Evolutionary conservation across 2,113 vertebrate genomes (phyloP), one percentile per base, ranked within the genome.

Genomic region (Pseudorhombus dupliciocellatus): DNA sequence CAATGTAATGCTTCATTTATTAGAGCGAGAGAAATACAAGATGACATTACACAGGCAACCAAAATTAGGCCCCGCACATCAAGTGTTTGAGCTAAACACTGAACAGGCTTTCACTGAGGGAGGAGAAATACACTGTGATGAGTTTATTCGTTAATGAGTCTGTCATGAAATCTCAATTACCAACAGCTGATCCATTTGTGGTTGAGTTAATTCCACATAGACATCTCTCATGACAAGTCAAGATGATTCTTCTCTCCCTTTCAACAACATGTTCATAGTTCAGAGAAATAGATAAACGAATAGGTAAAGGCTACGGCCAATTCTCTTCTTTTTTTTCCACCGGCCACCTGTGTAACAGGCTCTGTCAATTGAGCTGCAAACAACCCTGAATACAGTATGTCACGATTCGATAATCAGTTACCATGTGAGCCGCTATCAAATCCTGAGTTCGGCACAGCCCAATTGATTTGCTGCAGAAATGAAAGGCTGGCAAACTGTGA

Each of bases 391-490:
- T 78, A 77, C 72, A 81, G 81, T 72, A 48, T 63, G 82, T 82
- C 73, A 79, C 71, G 30, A 85, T 77, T 85, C 89, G 87, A 75
- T 85, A 84, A 85, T 85, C 85, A 78, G 82, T 85, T 86, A 77
- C 70, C 81, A 77, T 66, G 79, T 51, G 66, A 81, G 81, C 75
- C 52, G 61, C 77, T 75, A 79, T 86, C 87, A 84, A 85, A 85
- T 60, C 85, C 85, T 79, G 84, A 81, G 74, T 82, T 84, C 80
- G 80, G 85, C 80, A 89, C 85, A 87, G 80, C 72, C 68, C 80
- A 70, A 90, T 88, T 88, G 87, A 89, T 90, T 87, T 84, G 78
- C 78, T 85, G 66, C 84, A 87, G 87, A 79, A 87, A 84, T 87
- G 65, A 86, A 88, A 89, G 73, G 76, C 73, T 63, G 77, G 85